Evolutionary conservation across 2,888 invertebrate genomes (phyloP).

Genomic region (Eutolmus rufibarbis): DNA sequence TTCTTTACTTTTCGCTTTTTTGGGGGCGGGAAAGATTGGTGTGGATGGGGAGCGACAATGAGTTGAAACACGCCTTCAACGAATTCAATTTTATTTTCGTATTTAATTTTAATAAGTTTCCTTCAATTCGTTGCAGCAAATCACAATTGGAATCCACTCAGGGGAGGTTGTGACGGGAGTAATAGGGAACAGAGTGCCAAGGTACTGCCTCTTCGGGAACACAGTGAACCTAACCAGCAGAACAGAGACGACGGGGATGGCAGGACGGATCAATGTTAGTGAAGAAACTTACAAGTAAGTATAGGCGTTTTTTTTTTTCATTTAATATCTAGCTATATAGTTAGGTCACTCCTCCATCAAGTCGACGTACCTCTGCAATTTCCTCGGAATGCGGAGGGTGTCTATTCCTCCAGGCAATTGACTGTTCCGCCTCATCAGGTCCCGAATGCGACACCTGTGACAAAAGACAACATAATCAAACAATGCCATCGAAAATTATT

Average conservation of each 20-base stretch:
- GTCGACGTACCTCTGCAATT: slow-evolving; percentile 76
- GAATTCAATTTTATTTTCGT: not conserved
- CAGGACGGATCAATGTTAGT: slow-evolving; percentile 89
- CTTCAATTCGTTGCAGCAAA: slow-evolving; percentile 69
- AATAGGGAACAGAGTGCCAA: slow-evolving; percentile 92
- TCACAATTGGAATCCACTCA: slow-evolving; percentile 93
- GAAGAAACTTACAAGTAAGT: slow-evolving; percentile 88
- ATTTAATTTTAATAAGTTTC: slow-evolving; percentile 44
- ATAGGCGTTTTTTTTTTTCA: not conserved
- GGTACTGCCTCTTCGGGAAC: slow-evolving; percentile 92
- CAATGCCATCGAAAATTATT: slow-evolving; percentile 4
- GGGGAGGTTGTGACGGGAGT: slow-evolving; percentile 95
- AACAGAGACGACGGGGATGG: slow-evolving; percentile 90
- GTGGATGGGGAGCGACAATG: not conserved
- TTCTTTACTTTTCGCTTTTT: not conserved
- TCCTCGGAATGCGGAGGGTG: slow-evolving; percentile 71
- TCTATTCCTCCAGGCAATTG: slow-evolving; percentile 78
- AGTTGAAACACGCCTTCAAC: not conserved
- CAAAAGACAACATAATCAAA: not conserved
- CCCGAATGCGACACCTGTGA: slow-evolving; percentile 71
- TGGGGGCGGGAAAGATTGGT: not conserved
- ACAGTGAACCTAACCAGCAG: slow-evolving; percentile 93
- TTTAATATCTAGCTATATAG: not conserved
- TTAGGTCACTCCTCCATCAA: slow-evolving; percentile 69
- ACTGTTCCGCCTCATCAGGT: slow-evolving; percentile 72